Conservation (phyloP, 2,113 vertebrate genomes). For the Natator depressus region DNA sequence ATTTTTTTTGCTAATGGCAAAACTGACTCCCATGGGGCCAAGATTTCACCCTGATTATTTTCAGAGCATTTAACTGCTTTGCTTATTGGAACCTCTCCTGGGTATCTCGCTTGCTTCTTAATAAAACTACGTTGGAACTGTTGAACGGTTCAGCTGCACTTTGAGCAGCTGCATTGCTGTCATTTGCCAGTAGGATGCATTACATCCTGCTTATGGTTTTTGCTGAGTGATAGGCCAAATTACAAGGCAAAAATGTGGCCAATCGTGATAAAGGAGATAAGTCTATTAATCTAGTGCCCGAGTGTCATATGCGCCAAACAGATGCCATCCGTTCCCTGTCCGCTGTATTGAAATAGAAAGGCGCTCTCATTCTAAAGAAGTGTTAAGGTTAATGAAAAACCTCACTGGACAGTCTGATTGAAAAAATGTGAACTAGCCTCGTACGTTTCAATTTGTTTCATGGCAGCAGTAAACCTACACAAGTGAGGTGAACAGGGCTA, state of each 20-base stretch:
- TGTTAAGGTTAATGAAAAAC: slow-evolving; percentile 43
- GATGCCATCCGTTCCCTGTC: slow-evolving; percentile 53
- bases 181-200: slow-evolving; percentile 63
- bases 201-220: slow-evolving; percentile 63
- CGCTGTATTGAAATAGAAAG: slow-evolving; percentile 15
- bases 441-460: slow-evolving; percentile 18
- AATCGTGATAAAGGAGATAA: slow-evolving; percentile 59
- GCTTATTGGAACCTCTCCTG: slow-evolving; percentile 16
- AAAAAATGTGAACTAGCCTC: neutral
- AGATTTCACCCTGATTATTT: slow-evolving; percentile 26
- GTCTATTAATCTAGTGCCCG: slow-evolving; percentile 27
- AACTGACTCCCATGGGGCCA: neutral
- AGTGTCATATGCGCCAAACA: slow-evolving; percentile 49
- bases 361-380: neutral
- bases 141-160: slow-evolving; percentile 45
- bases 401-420: neutral
- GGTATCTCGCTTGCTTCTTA: neutral
- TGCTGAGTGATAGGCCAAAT: slow-evolving; percentile 57
- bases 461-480: neutral
- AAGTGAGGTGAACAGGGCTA: neutral
- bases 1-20: rapidly evolving
- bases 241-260: slow-evolving; percentile 52
- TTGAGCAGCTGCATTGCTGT: slow-evolving; percentile 53
- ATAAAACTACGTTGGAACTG: slow-evolving; percentile 14
- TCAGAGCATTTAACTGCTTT: neutral